Evolutionary conservation across 2,888 invertebrate species (phyloP), one percentile per base, ranked within the genome.

Genomic region (Linnaemya tessellans): DNA sequence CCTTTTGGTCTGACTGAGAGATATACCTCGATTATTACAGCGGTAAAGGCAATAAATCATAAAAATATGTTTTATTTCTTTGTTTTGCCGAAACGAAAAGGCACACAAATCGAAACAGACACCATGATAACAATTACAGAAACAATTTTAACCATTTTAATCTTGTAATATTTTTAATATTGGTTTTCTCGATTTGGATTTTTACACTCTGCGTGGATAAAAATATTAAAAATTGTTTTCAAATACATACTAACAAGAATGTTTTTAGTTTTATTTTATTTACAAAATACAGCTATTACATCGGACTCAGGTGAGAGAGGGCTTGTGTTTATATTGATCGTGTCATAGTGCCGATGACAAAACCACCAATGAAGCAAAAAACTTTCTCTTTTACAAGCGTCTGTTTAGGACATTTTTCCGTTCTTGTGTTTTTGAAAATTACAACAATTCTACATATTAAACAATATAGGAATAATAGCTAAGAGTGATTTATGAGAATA

Each of bases 1-100:
- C 46, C 35, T 9, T 41, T 25, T 65, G 4, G 30, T 70, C 38
- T 38, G 49, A 80, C 74, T 60, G 2, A 30, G 30, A 25, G 88
- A 84, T 88, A 87, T 74, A 20, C 20, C 18, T 87, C 89, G 88
- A 91, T 91, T 89, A 90, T 90, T 89, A 90, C 88, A 84, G 70
- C 85, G 77, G 82, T 73, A 60, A 82, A 18, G 87, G 89, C 87
- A 90, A 92, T 91, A 91, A 91, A 92, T 91, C 92, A 91, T 91
- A 92, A 89, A 91, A 89, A 91, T 91, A 90, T 91, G 88, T 86
- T 83, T 79, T 70, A 73, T 78, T 77, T 73, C 65, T 60, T 71
- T 71, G 65, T 67, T 77, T 62, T 87, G 82, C 75, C 51, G 41
- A 74, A 74, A 60, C 25, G 20, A 73, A 80, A 73, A 73, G 38